Evolutionary conservation across 2,888 invertebrate genomes (phyloP).

Genomic region (Halocaridina rubra): DNA sequence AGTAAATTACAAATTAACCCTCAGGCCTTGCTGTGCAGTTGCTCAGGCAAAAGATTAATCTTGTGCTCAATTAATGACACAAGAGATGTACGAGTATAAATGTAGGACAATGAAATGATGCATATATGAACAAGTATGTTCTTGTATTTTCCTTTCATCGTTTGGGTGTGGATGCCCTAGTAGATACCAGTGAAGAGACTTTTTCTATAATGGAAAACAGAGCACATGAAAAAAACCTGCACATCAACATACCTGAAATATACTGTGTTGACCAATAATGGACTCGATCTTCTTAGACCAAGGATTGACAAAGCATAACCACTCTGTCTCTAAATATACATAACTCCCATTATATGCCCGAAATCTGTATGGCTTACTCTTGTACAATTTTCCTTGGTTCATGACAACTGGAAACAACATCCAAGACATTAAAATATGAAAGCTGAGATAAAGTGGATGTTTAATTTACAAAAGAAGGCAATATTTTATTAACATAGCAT

Average conservation of each 20-base stretch:
- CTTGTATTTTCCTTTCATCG: too few species aligned
- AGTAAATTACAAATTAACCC: too few species aligned
- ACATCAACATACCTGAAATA: constrained; percentile 75
- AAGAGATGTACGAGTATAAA: too few species aligned
- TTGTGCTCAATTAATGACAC: too few species aligned
- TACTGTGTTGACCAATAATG: constrained; percentile 85
- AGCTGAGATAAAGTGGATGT: not conserved
- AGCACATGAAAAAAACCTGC: not conserved
- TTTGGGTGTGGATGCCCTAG: too few species aligned
- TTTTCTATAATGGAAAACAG: too few species aligned
- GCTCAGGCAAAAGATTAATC: too few species aligned
- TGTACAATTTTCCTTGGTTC: constrained; percentile 78
- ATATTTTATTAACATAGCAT: not conserved
- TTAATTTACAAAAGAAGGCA: not conserved
- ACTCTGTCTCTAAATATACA: constrained; percentile 88
- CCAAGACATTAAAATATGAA: not conserved
- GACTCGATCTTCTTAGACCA: constrained; percentile 92
- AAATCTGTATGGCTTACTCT: constrained; percentile 83
- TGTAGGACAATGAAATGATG: too few species aligned
- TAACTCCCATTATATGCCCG: constrained; percentile 85
- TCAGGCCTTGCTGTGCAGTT: too few species aligned
- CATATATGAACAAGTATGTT: too few species aligned
- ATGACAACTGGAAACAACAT: constrained; percentile 74
- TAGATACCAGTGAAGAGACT: too few species aligned
- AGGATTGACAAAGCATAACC: constrained; percentile 93